phyloP scores from a whole-genome alignment of 2,888 invertebrate genomes.

The Caenorhabditis doughertyi region DNA sequence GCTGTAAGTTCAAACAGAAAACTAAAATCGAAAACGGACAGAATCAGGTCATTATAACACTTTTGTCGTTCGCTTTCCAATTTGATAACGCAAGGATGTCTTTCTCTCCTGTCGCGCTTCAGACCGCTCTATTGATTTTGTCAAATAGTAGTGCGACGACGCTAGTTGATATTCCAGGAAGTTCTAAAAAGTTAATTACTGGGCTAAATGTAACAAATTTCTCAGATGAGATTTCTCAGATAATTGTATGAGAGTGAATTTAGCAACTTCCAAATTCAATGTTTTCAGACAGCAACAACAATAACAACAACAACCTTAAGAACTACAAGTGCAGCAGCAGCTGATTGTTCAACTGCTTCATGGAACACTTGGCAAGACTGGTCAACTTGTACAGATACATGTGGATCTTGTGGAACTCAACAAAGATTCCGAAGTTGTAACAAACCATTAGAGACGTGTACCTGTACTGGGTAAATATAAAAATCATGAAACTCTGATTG shows the following conservation, averaged over 20 bases:
- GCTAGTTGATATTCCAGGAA: slow-evolving; percentile 36
- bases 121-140: slow-evolving; percentile 60
- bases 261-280: not conserved
- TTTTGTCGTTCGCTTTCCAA: not conserved
- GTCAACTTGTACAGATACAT: slow-evolving; percentile 74
- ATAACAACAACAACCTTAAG: not conserved
- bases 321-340: not conserved
- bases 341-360: slow-evolving; percentile 59
- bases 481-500: not conserved
- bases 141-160: slow-evolving; percentile 37
- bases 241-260: not conserved
- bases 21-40: not conserved
- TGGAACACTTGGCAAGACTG: slow-evolving; percentile 75
- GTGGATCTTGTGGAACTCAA: slow-evolving; percentile 75
- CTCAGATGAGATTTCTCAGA: slow-evolving; percentile 3
- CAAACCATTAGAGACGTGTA: slow-evolving; percentile 54
- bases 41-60: slow-evolving; percentile 29
- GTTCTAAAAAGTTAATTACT: slow-evolving; percentile 29
- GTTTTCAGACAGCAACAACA: slow-evolving; percentile 42
- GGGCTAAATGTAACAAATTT: slow-evolving; percentile 22
- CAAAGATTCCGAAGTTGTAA: slow-evolving; percentile 72
- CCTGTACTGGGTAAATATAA: slow-evolving; percentile 62
- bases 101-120: slow-evolving; percentile 37
- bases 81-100: slow-evolving; percentile 23
- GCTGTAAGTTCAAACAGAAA: slow-evolving; percentile 29